A percentile compares a stretch with the other conserved stretches of the same genome.
These are phyloP conservation scores for Cheilosia grossa DNA, from an alignment of 2,888 invertebrate genomes.

Conservation along the genomic window DNA sequence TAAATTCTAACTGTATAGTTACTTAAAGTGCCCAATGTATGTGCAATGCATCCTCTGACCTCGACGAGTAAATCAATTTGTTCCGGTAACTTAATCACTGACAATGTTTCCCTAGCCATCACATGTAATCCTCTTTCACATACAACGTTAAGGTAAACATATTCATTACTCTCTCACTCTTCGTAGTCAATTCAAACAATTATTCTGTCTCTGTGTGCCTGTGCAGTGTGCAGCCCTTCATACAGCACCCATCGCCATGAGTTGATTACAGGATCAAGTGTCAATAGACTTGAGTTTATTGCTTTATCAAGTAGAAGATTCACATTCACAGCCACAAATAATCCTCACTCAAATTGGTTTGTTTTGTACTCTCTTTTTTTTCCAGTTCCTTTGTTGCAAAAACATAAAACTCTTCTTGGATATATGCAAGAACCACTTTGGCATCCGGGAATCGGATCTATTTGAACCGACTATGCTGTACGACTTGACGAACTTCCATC, in stretches of 20 bases:
- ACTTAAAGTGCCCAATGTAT: neutral
- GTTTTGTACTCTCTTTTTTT: slow-evolving; percentile 76
- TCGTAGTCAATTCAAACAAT: neutral
- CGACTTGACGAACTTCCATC: slow-evolving; percentile 96
- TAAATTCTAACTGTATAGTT: neutral
- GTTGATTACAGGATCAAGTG: slow-evolving; percentile 26
- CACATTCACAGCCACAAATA: slow-evolving; percentile 7
- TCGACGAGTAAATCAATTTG: slow-evolving; percentile 1
- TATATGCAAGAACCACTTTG: slow-evolving; percentile 93
- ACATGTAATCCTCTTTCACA: neutral
- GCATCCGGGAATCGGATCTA: slow-evolving; percentile 92
- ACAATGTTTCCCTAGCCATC: neutral
- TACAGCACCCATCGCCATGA: neutral
- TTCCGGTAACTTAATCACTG: slow-evolving; percentile 9
- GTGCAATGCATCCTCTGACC: neutral
- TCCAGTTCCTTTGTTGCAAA: slow-evolving; percentile 96
- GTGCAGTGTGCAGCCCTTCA: neutral
- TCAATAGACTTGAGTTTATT: slow-evolving; percentile 54
- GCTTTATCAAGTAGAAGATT: slow-evolving; percentile 25
- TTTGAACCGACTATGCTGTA: slow-evolving; percentile 98
- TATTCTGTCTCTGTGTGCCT: neutral
- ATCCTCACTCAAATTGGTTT: slow-evolving; percentile 13
- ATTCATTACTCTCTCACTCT: slow-evolving; percentile 13
- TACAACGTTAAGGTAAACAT: slow-evolving; percentile 18
- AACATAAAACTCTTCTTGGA: slow-evolving; percentile 97